phyloP scores from a whole-genome alignment of 1,140 invertebrate genomes.

The Phymastichus coffea region DNA sequence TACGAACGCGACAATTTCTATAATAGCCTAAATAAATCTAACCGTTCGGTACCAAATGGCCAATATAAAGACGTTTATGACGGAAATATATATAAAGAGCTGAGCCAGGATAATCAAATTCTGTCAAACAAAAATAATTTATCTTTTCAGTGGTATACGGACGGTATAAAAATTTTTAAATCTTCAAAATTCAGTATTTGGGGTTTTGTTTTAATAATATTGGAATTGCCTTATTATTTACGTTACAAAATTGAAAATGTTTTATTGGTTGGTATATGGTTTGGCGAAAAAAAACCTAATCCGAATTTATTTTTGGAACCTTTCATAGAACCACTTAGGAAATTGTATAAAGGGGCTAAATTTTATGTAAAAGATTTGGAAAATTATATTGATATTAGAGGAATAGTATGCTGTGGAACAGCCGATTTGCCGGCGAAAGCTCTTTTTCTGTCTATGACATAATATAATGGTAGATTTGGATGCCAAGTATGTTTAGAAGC shows the following conservation, averaged over 20 bases:
- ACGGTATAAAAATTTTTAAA: background rate
- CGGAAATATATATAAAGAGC: background rate
- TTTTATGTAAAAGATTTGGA: background rate
- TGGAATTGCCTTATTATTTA: background rate
- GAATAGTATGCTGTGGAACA: background rate
- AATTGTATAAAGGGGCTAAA: conserved; percentile 4
- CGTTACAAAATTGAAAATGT: conserved; percentile 4
- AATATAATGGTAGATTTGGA: background rate
- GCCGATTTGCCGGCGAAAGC: background rate
- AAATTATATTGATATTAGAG: background rate
- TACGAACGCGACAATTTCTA: background rate
- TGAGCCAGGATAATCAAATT: background rate
- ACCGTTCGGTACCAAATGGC: background rate
- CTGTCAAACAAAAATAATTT: background rate
- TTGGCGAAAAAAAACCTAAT: background rate
- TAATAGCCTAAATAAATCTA: background rate
- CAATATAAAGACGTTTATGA: conserved; percentile 3
- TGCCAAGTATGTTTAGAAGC: background rate
- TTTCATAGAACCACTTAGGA: background rate
- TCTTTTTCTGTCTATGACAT: background rate
- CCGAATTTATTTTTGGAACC: background rate
- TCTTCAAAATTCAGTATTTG: conserved; percentile 7
- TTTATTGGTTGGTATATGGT: background rate
- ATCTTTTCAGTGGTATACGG: conserved; percentile 3
- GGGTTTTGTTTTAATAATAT: background rate